Evolutionary conservation across 1,140 invertebrate genomes (phyloP).

Genomic region (Aradophagus sp.): DNA sequence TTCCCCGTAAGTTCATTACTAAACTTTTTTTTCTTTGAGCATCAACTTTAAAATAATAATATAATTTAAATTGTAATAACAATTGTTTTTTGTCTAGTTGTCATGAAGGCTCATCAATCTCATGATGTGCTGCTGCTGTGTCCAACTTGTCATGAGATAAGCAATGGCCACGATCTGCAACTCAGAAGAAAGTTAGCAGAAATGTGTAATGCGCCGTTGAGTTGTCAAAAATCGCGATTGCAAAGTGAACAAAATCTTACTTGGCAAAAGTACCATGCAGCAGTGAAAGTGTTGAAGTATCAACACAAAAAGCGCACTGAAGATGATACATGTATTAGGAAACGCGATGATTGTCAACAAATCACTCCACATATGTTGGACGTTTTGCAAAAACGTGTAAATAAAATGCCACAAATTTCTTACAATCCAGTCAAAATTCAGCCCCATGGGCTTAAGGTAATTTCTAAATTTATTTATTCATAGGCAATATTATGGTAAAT

Average conservation of each 20-base stretch:
- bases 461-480: too few species aligned
- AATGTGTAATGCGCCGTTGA: slow-evolving; percentile 80
- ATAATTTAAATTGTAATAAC: background rate
- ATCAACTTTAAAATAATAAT: too few species aligned
- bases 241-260: slow-evolving; percentile 58
- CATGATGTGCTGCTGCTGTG: slow-evolving; percentile 89
- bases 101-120: slow-evolving; percentile 88
- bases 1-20: slow-evolving; percentile 82
- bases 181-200: slow-evolving; percentile 79
- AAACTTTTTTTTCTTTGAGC: too few species aligned
- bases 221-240: slow-evolving; percentile 61
- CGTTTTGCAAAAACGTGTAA: slow-evolving; percentile 66
- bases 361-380: slow-evolving; percentile 72
- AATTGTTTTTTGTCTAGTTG: too few species aligned
- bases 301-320: slow-evolving; percentile 75
- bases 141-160: slow-evolving; percentile 82
- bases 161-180: slow-evolving; percentile 81
- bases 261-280: slow-evolving; percentile 76
- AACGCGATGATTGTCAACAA: slow-evolving; percentile 62
- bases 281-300: slow-evolving; percentile 79
- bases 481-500: too few species aligned
- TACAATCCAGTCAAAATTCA: slow-evolving; percentile 44
- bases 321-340: slow-evolving; percentile 74
- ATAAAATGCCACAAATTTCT: slow-evolving; percentile 28
- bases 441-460: slow-evolving; percentile 68